Percentiles rank a stretch among this genome's conserved stretches.
These are phyloP conservation scores for Poeciliopsis presidionis DNA, from an alignment of 2,797 vertebrate species.

Conservation along the genomic window DNA sequence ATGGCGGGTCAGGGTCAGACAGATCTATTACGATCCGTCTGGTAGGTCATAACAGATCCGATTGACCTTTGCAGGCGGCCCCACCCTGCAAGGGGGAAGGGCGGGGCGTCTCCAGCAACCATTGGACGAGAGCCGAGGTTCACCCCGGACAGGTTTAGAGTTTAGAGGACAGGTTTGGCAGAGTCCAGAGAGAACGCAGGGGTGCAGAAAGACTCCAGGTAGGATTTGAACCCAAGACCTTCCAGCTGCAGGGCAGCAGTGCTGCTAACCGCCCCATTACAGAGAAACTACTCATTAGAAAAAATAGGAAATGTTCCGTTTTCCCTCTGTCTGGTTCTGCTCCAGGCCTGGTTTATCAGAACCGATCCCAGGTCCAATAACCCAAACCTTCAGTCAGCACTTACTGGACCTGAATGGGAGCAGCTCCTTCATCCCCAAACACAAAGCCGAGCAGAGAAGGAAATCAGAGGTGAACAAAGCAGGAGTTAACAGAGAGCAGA, in stretches of 20 bases:
- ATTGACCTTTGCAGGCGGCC: too few species aligned
- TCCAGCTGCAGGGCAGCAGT: neutral
- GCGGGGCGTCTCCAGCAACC: too few species aligned
- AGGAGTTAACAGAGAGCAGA: slow-evolving; percentile 45
- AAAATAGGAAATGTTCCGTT: neutral
- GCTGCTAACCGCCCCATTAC: neutral
- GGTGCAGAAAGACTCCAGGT: neutral
- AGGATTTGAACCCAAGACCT: neutral
- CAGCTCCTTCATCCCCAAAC: slow-evolving; percentile 70
- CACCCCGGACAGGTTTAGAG: too few species aligned
- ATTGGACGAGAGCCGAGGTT: too few species aligned
- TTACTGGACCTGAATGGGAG: slow-evolving; percentile 63
- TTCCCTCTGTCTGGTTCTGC: neutral
- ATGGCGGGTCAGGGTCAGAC: too few species aligned
- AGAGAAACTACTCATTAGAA: neutral
- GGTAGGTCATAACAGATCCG: too few species aligned
- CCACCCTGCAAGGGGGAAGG: too few species aligned
- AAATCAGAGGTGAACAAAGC: slow-evolving; percentile 75
- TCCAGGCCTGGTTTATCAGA: neutral
- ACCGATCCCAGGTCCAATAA: slow-evolving; percentile 38
- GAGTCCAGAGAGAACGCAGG: neutral
- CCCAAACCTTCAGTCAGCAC: slow-evolving; percentile 70
- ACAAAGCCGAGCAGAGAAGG: slow-evolving; percentile 69
- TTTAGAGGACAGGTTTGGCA: too few species aligned
- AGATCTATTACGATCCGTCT: too few species aligned